These are phyloP conservation scores for Anoncus sp. DNA, from an alignment of 2,888 invertebrate genomes.

Conservation along the genomic window DNA sequence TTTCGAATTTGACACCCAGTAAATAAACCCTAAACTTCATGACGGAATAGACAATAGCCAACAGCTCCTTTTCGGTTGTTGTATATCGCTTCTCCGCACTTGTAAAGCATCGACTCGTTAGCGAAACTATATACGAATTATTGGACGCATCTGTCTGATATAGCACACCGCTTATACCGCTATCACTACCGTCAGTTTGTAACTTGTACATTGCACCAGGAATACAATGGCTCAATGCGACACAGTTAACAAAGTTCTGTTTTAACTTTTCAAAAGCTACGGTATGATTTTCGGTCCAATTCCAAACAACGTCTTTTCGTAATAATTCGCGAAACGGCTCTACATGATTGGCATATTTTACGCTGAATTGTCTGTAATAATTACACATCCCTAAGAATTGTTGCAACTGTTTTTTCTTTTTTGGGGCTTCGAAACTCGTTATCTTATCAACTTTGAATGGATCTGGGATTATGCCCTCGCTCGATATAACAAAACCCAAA, in stretches of 20 bases:
- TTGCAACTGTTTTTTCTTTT: too few relatives aligned
- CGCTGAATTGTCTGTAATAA: too few relatives aligned
- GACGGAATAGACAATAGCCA: slow-evolving; percentile 60
- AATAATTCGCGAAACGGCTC: slow-evolving; percentile 55
- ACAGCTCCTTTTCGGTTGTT: slow-evolving; percentile 43
- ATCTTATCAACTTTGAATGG: too few relatives aligned
- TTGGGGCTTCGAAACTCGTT: too few relatives aligned
- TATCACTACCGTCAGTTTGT: slow-evolving; percentile 60
- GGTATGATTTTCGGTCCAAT: slow-evolving; percentile 50
- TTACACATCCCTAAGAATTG: too few relatives aligned
- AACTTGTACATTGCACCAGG: slow-evolving; percentile 50
- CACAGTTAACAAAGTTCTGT: slow-evolving; percentile 50
- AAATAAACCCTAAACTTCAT: slow-evolving; percentile 60
- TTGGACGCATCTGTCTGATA: slow-evolving; percentile 49
- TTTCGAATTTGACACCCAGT: slow-evolving; percentile 63
- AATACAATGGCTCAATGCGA: slow-evolving; percentile 48
- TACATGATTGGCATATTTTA: too few relatives aligned
- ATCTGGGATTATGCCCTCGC: too few relatives aligned
- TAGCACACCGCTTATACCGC: slow-evolving; percentile 63
- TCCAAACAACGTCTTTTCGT: slow-evolving; percentile 43
- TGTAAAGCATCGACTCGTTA: slow-evolving; percentile 65
- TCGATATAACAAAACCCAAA: too few relatives aligned
- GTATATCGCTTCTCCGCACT: slow-evolving; percentile 23
- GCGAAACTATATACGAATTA: slow-evolving; percentile 56
- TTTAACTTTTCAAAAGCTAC: slow-evolving; percentile 56